Percentiles rank a stretch among this genome's conserved stretches.
phyloP scores from a whole-genome alignment of 2,888 invertebrate genomes.

The Ophion ventricosus region DNA sequence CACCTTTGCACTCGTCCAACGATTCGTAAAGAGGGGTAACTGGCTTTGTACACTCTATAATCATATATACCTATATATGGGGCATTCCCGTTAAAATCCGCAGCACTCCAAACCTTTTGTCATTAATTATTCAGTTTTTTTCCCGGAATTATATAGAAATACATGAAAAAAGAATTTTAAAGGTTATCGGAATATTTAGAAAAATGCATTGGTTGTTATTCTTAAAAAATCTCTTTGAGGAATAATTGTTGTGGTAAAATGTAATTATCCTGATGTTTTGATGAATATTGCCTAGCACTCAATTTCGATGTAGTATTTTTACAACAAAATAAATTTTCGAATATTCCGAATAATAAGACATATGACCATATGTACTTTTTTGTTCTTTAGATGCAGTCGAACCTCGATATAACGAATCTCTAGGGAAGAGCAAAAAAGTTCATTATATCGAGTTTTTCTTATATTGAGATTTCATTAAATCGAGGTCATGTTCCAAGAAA shows the following conservation, averaged over 20 bases:
- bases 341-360: background rate
- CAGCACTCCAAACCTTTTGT: background rate
- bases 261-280: background rate
- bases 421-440: too few species aligned
- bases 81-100: background rate
- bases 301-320: too few species aligned
- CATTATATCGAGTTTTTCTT: too few species aligned
- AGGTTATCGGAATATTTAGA: background rate
- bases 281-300: too few species aligned
- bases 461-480: too few species aligned
- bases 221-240: background rate
- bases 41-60: slow-evolving; percentile 6
- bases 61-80: background rate
- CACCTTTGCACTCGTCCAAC: slow-evolving; percentile 29
- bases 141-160: background rate
- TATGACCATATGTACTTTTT: too few species aligned
- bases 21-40: slow-evolving; percentile 20
- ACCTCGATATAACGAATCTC: too few species aligned
- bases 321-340: too few species aligned
- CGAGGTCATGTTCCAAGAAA: too few species aligned
- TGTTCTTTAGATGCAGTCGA: too few species aligned
- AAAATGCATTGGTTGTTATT: background rate
- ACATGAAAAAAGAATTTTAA: background rate
- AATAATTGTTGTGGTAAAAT: background rate
- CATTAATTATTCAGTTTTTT: background rate